Conservation (phyloP, 2,888 invertebrate species). For the Mimachlamys varia region DNA sequence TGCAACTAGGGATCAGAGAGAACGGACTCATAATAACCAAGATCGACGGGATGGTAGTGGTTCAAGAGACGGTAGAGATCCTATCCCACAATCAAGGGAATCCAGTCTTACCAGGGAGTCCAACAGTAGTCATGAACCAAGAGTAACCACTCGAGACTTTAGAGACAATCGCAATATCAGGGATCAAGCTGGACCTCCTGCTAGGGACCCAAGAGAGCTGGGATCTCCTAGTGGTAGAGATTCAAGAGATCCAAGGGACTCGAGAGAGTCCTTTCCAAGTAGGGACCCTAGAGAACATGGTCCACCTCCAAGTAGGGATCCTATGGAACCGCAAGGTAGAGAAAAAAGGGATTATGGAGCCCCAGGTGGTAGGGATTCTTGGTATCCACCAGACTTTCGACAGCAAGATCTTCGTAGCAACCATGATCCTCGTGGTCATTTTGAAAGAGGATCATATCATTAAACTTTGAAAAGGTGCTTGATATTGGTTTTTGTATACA, state of each 20-base stretch:
- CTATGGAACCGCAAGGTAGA: neutral
- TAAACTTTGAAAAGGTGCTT: neutral
- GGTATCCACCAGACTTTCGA: slow-evolving; percentile 9
- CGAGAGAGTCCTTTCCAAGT: neutral
- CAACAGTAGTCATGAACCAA: slow-evolving; percentile 14
- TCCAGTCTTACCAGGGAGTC: slow-evolving; percentile 37
- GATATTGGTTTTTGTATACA: neutral
- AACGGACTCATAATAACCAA: slow-evolving; percentile 34
- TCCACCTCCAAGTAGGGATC: neutral
- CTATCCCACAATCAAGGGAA: slow-evolving; percentile 36
- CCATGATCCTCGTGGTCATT: slow-evolving; percentile 8
- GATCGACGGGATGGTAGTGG: slow-evolving; percentile 37
- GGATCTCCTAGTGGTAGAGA: neutral
- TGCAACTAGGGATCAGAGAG: slow-evolving; percentile 4
- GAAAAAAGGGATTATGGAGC: neutral
- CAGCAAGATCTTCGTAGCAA: slow-evolving; percentile 8
- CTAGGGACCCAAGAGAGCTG: neutral
- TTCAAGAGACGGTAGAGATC: slow-evolving; percentile 36
- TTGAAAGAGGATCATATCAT: slow-evolving; percentile 3
- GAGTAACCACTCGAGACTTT: neutral
- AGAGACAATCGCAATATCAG: slow-evolving; percentile 39
- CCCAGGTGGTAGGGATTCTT: neutral
- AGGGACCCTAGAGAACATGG: slow-evolving; percentile 24
- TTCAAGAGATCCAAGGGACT: neutral
- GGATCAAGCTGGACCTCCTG: slow-evolving; percentile 39